Percentiles rank a stretch among this genome's conserved stretches.
Conservation (phyloP, 2,888 invertebrate genomes). For the Andrena hattorfiana region DNA sequence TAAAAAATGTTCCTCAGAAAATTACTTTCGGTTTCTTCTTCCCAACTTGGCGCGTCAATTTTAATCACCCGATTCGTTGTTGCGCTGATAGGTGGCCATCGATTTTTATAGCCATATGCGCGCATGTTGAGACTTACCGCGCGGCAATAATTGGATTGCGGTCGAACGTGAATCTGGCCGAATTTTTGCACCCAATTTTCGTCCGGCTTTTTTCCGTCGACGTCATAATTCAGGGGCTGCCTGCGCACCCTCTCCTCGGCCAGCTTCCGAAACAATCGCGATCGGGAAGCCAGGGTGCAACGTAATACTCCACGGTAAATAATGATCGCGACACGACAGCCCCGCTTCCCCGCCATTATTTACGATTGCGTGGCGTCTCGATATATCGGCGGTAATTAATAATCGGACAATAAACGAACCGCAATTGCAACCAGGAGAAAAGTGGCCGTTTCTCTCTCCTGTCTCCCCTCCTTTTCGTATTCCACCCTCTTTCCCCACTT, state of each 20-base stretch:
- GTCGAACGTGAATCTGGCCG: constrained; percentile 2
- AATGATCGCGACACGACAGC: constrained; percentile 62
- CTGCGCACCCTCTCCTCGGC: constrained; percentile 1
- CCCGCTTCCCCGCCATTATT: constrained; percentile 53
- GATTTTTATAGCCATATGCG: no score
- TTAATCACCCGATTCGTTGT: no score
- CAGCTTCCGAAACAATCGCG: constrained; percentile 44
- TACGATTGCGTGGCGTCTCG: constrained; percentile 52
- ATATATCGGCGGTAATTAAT: constrained; percentile 70
- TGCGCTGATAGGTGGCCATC: no score
- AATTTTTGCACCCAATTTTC: constrained; percentile 45
- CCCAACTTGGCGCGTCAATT: no score
- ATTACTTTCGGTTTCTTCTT: no score
- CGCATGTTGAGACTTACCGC: constrained; percentile 11
- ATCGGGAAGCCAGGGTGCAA: constrained; percentile 39
- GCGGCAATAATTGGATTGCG: constrained; percentile 26
- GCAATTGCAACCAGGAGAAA: constrained; percentile 48
- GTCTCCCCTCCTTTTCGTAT: neutral
- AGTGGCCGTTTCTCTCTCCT: neutral
- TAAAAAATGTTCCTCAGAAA: no score
- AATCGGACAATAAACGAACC: constrained; percentile 70
- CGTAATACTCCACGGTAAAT: constrained; percentile 67
- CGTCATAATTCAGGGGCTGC: constrained; percentile 54
- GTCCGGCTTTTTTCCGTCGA: constrained; percentile 29
- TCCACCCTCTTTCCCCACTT: neutral